Percentiles rank a stretch among this genome's conserved stretches.
These are phyloP conservation scores for Mola mola DNA, from an alignment of 2,113 vertebrate species.

Conservation along the genomic window DNA sequence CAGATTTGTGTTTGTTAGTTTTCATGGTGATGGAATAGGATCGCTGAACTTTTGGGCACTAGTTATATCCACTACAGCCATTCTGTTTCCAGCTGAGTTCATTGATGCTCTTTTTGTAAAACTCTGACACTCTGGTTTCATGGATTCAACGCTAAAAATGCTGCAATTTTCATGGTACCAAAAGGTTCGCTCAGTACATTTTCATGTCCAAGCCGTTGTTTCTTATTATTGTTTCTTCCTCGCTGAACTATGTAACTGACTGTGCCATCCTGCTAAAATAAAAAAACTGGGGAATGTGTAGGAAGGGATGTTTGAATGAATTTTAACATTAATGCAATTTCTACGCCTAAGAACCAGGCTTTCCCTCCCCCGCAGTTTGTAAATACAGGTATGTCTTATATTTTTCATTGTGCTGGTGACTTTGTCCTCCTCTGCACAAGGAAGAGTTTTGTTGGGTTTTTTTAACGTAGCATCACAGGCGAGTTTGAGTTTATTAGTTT, in stretches of 20 bases:
- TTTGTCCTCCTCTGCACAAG: slow-evolving; percentile 11
- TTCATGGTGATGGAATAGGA: slow-evolving; percentile 39
- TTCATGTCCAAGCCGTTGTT: slow-evolving; percentile 62
- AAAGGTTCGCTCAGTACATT: too few relatives aligned
- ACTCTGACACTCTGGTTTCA: slow-evolving; percentile 69
- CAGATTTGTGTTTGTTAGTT: neutral
- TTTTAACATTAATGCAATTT: slow-evolving; percentile 57
- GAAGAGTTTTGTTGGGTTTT: slow-evolving; percentile 18
- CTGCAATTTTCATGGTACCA: slow-evolving; percentile 70
- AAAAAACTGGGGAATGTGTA: slow-evolving; percentile 56
- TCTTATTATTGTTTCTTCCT: slow-evolving; percentile 48
- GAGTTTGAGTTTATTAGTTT: slow-evolving; percentile 40
- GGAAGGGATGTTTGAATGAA: slow-evolving; percentile 60
- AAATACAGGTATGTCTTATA: slow-evolving; percentile 54
- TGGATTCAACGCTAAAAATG: slow-evolving; percentile 60
- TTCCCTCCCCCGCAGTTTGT: slow-evolving; percentile 51
- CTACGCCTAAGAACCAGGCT: slow-evolving; percentile 45
- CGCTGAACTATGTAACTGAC: slow-evolving; percentile 79
- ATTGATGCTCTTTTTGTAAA: slow-evolving; percentile 45
- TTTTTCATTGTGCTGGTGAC: slow-evolving; percentile 28
- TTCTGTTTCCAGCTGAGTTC: slow-evolving; percentile 47
- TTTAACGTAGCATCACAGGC: slow-evolving; percentile 27
- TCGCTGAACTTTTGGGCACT: slow-evolving; percentile 47
- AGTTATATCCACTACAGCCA: slow-evolving; percentile 60
- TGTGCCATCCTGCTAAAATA: slow-evolving; percentile 67